A percentile compares a stretch with the other conserved stretches of the same genome.
These are phyloP conservation scores for Phoenicopterus ruber DNA, from an alignment of 2,113 vertebrate species.

Conservation along the genomic window DNA sequence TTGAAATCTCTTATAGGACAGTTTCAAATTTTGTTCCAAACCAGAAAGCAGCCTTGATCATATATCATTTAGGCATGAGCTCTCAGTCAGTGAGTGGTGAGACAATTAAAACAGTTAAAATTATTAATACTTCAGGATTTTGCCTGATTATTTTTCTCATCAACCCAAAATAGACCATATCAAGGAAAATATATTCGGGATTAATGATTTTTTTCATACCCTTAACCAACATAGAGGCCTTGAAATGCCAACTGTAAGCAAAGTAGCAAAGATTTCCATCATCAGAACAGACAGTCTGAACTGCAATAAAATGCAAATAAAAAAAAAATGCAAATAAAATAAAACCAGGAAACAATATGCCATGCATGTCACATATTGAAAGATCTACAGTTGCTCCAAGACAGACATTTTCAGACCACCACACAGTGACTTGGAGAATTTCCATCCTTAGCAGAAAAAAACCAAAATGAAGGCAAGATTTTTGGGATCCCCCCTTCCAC, in stretches of 20 bases:
- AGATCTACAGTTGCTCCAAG: background rate
- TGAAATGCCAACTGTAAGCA: background rate
- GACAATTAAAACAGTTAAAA: background rate
- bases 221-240: background rate
- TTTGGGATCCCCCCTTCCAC: background rate
- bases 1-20: background rate
- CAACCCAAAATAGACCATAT: background rate
- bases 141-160: background rate
- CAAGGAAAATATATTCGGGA: background rate
- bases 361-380: background rate
- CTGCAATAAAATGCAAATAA: slow-evolving; percentile 1
- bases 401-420: background rate
- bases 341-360: background rate
- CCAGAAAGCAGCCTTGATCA: background rate
- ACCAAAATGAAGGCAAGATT: background rate
- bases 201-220: background rate
- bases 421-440: background rate
- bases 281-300: background rate
- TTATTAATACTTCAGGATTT: background rate
- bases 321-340: no score
- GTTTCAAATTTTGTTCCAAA: background rate
- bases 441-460: background rate
- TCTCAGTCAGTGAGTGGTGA: background rate
- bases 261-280: background rate
- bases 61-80: background rate